A percentile compares a stretch with the other conserved stretches of the same genome.
phyloP scores from a whole-genome alignment of 2,888 invertebrate genomes.

The Diarsia mendica region DNA sequence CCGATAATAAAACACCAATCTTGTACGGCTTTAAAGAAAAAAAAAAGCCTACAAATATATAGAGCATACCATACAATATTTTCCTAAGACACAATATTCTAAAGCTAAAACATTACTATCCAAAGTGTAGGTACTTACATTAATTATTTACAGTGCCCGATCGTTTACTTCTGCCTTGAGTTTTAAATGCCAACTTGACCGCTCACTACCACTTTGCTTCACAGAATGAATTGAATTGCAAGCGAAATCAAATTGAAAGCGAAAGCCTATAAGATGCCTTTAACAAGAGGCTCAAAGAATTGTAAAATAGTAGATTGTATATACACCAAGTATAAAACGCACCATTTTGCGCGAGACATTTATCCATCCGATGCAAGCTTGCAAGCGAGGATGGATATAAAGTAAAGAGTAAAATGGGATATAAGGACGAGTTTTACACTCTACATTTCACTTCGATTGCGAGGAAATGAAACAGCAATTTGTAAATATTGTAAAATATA shows the following conservation, averaged over 20 bases:
- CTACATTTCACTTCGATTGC: no score
- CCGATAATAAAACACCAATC: neutral
- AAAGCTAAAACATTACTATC: neutral
- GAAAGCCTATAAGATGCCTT: neutral
- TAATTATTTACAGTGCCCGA: conserved; percentile 1
- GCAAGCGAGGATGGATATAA: no score
- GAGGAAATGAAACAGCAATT: no score
- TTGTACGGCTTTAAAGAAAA: neutral
- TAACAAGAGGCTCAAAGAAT: neutral
- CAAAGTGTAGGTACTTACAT: conserved; percentile 21
- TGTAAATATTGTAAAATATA: no score
- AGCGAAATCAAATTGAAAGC: neutral
- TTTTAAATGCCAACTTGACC: conserved; percentile 17
- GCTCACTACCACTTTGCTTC: conserved; percentile 14
- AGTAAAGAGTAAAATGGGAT: no score
- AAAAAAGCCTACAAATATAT: neutral
- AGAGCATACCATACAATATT: neutral
- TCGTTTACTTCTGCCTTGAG: conserved; percentile 22
- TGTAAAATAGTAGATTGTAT: no score
- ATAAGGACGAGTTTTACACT: no score
- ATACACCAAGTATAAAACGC: no score
- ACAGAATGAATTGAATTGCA: conserved; percentile 33
- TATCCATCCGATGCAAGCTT: no score
- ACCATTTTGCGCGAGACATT: no score
- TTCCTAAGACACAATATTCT: neutral